Conservation (phyloP, 2,888 invertebrate species). For the Bursaphelenchus okinawaensis region DNA sequence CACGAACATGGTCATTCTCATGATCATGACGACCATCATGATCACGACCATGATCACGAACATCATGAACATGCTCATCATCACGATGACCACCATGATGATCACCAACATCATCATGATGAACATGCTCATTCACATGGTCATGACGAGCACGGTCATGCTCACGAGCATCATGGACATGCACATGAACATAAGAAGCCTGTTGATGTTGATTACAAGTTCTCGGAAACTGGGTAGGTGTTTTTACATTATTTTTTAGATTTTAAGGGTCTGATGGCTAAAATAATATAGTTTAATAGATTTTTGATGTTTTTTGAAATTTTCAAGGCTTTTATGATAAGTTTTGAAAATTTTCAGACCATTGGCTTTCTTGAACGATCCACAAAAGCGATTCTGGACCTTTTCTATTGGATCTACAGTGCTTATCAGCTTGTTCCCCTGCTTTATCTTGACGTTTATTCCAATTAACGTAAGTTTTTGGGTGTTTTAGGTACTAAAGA, state of each 20-base stretch:
- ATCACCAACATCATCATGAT: constrained; percentile 54
- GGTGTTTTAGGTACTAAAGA: neutral
- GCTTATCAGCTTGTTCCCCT: constrained; percentile 88
- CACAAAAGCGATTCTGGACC: constrained; percentile 48
- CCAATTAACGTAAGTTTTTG: constrained; percentile 70
- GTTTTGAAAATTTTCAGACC: constrained; percentile 31
- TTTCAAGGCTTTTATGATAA: neutral
- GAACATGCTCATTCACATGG: constrained; percentile 46
- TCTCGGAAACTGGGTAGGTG: constrained; percentile 12
- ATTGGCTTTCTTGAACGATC: constrained; percentile 50
- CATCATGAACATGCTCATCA: constrained; percentile 21
- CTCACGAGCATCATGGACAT: constrained; percentile 18
- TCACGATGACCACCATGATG: constrained; percentile 18
- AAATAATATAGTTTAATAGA: neutral
- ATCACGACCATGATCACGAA: constrained; percentile 23
- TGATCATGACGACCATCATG: constrained; percentile 14
- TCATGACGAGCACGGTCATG: constrained; percentile 29
- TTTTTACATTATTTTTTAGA: neutral
- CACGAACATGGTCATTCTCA: constrained; percentile 34
- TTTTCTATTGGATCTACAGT: constrained; percentile 69
- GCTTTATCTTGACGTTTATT: constrained; percentile 82
- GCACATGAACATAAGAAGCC: too few relatives aligned
- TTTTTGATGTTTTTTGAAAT: neutral
- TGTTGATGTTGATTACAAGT: constrained; percentile 9
- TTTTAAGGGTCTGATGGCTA: constrained; percentile 24